Evolutionary conservation across 2,888 invertebrate genomes (phyloP), one percentile per base, ranked within the genome.

Genomic region (Drosophila trichaetosa): DNA sequence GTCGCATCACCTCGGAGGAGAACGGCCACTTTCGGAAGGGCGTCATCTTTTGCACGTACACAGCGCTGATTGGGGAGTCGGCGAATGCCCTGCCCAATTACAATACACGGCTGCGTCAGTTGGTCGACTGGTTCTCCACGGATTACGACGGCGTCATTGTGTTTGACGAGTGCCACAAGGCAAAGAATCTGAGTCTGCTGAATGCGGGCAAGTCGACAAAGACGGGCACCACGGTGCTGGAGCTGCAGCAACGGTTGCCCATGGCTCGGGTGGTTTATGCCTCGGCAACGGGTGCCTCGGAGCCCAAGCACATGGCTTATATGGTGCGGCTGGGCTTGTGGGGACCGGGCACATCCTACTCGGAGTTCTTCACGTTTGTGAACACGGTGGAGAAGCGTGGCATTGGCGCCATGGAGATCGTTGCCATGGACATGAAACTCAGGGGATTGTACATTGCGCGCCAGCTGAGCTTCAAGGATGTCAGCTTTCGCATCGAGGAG

Each of bases 391-490:
- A 99, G 92, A 98, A 98, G 92, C 95, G 99, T 61, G 99, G 99
- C 48, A 99, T 99, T 13, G 99, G 99, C 63, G 99, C 99, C 49
- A 99, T 99, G 99, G 99, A 99, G 94, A 97, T 99, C 66, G 99
- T 99, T 5, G 99, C 99, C 4, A 99, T 99, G 99, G 99, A 99
- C 93, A 99, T 99, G 99, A 99, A 99, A 93, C 94, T 99, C 24
- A 95, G 99, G 75, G 99, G 99, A 79, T 98, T 99, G 96, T 99
- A 99, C 94, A 99, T 99, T 85, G 99, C 99, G 7, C 95, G 99
- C 2, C 99, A 99, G 93, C 95, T 99, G 33, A 99, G 99, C 92
- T 99, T 99, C 94, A 97, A 99, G 92, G 99, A 99, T 21, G 99
- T 99, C 18, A 96, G 97, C 38, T 99, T 99, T 94, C 97, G 97